phyloP scores from a whole-genome alignment of 2,113 vertebrate species.

The mouse (Mus musculus) region GRCm39 chrX:43045501-43046000 shows the following conservation, averaged over 20 bases:
- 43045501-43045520: background rate
- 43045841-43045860: constrained; percentile 13
- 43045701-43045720: background rate
- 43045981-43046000: background rate
- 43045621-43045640: constrained; percentile 8
- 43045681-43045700: constrained; percentile 37
- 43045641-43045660: background rate
- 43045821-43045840: constrained; percentile 30
- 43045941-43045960: constrained; percentile 29
- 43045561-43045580: background rate
- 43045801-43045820: constrained; percentile 42
- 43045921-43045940: constrained; percentile 39
- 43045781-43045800: constrained; percentile 23
- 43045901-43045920: background rate
- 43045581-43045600: background rate
- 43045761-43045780: background rate
- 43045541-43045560: background rate
- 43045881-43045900: background rate
- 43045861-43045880: constrained; percentile 26
- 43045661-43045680: constrained; percentile 22
- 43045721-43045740: background rate
- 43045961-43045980: background rate
- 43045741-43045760: background rate
- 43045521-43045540: background rate
- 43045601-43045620: background rate